These are phyloP conservation scores for Anser cygnoides DNA, from an alignment of 2,113 vertebrate genomes.

Conservation along the genomic window DNA sequence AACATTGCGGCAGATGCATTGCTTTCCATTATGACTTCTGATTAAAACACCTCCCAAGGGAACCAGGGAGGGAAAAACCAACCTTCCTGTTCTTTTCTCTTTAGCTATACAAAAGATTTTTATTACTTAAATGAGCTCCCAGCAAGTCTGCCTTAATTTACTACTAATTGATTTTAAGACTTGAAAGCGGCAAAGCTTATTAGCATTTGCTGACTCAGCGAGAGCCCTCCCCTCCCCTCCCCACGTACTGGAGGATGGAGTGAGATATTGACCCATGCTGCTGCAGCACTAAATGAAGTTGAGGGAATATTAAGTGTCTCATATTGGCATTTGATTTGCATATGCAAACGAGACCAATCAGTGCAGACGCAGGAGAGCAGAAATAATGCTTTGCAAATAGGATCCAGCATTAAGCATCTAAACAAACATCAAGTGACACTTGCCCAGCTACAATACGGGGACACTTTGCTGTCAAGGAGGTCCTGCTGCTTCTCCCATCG, in stretches of 20 bases:
- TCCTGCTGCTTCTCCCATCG: accelerated
- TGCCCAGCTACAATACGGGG: not conserved
- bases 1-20: not conserved
- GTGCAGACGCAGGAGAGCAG: slow-evolving; percentile 37
- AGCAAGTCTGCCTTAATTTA: slow-evolving; percentile 78
- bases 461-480: not conserved
- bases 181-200: slow-evolving; percentile 78
- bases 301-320: slow-evolving; percentile 68
- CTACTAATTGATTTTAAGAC: slow-evolving; percentile 83
- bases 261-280: slow-evolving; percentile 54
- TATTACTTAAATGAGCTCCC: slow-evolving; percentile 79
- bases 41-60: not conserved
- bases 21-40: not conserved
- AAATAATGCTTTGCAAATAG: slow-evolving; percentile 37
- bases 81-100: slow-evolving; percentile 34
- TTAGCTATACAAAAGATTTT: slow-evolving; percentile 72
- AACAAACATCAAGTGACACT: not conserved
- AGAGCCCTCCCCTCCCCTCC: not conserved
- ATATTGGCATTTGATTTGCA: slow-evolving; percentile 65
- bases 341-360: slow-evolving; percentile 78
- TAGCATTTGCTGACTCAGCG: slow-evolving; percentile 80
- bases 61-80: not conserved
- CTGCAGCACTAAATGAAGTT: slow-evolving; percentile 65
- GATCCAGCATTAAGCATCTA: not conserved
- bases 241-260: not conserved